Percentiles rank a stretch among this genome's conserved stretches.
Evolutionary conservation across 1,140 invertebrate genomes (phyloP).

Genomic region (Drosophila ficusphila): DNA sequence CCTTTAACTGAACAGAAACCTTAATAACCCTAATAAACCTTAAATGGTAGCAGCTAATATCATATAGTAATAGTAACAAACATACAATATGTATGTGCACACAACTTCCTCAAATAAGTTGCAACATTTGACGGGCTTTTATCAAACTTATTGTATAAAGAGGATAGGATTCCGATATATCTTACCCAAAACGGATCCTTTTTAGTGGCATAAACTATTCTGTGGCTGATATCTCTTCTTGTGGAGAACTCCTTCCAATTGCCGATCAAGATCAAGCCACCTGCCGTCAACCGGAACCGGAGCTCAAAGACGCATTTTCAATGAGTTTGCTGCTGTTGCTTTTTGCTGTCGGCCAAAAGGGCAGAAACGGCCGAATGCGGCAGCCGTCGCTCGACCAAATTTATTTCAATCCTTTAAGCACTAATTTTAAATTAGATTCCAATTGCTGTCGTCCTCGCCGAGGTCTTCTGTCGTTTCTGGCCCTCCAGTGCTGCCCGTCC

Average conservation of each 20-base stretch:
- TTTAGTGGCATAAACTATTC: not conserved
- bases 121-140: too few relatives aligned
- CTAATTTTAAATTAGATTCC: constrained; percentile 83
- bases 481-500: not conserved
- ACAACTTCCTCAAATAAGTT: too few relatives aligned
- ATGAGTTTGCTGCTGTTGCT: constrained; percentile 42
- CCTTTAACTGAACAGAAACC: constrained; percentile 1
- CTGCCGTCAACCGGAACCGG: constrained; percentile 69
- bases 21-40: too few relatives aligned
- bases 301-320: constrained; percentile 63
- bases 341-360: constrained; percentile 16
- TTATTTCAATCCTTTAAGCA: constrained; percentile 82
- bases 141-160: too few relatives aligned
- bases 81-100: not conserved
- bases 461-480: constrained; percentile 1
- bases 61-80: not conserved
- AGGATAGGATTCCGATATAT: too few relatives aligned
- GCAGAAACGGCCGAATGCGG: constrained; percentile 21
- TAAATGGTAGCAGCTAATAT: constrained; percentile 7
- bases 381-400: constrained; percentile 69
- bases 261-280: constrained; percentile 68
- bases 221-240: not conserved
- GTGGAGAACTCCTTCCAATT: not conserved
- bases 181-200: not conserved
- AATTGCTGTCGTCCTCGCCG: constrained; percentile 45